Conservation (phyloP, 1,140 invertebrate genomes). For the Listronotus bonariensis region DNA sequence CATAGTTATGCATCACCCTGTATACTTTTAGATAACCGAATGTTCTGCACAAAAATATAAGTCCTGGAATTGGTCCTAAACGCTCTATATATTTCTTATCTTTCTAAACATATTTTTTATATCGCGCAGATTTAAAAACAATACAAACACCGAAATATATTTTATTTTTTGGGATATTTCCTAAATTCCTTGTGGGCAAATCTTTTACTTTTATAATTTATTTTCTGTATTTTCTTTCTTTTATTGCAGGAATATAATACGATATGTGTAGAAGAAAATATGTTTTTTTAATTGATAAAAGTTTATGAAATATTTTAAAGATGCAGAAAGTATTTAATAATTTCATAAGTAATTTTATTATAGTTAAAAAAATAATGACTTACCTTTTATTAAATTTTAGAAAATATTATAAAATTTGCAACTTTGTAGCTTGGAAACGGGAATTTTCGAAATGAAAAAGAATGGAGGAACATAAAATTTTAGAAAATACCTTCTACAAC, state of each 20-base stretch:
- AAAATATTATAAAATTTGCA: too few species aligned
- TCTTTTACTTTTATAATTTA: neutral
- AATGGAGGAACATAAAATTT: too few species aligned
- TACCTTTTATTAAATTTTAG: too few species aligned
- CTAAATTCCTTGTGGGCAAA: slow-evolving; percentile 3
- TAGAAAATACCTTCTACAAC: too few species aligned
- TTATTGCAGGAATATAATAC: neutral
- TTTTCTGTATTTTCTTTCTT: neutral
- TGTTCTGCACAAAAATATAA: slow-evolving; percentile 1
- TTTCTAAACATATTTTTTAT: slow-evolving; percentile 21
- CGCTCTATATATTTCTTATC: slow-evolving; percentile 16
- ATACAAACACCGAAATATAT: slow-evolving; percentile 21
- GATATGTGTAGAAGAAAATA: slow-evolving; percentile 2
- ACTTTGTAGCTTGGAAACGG: too few species aligned
- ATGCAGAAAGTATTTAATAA: too few species aligned
- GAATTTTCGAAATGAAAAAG: too few species aligned
- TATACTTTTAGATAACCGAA: neutral
- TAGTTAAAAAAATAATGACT: too few species aligned
- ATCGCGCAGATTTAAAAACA: slow-evolving; percentile 8
- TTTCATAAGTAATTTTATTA: too few species aligned
- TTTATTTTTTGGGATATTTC: slow-evolving; percentile 13
- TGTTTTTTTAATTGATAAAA: too few species aligned
- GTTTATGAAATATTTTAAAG: too few species aligned
- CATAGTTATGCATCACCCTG: neutral
- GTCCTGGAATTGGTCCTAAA: slow-evolving; percentile 21